phyloP scores from a whole-genome alignment of 2,113 vertebrate genomes.

The Embiotoca jacksoni region DNA sequence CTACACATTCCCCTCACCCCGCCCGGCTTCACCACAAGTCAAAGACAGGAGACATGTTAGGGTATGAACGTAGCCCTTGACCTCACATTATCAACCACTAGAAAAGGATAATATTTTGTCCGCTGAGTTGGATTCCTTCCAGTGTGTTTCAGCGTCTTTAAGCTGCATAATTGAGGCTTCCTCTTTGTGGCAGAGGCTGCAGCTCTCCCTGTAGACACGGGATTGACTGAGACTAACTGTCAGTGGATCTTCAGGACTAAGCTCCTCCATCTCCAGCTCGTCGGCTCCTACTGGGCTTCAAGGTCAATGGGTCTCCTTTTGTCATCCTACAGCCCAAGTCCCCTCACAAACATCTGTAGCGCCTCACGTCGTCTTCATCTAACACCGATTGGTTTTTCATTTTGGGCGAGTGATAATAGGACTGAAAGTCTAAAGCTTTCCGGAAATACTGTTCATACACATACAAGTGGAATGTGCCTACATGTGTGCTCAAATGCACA shows the following conservation, averaged over 20 bases:
- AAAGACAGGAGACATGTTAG: not conserved
- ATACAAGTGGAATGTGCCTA: constrained; percentile 30
- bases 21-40: not conserved
- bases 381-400: constrained; percentile 8
- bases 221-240: constrained; percentile 89
- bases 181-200: constrained; percentile 80
- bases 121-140: constrained; percentile 58
- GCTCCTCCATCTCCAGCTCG: constrained; percentile 80
- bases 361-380: not conserved
- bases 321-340: not conserved
- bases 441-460: constrained; percentile 34
- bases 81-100: constrained; percentile 42
- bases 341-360: not conserved
- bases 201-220: constrained; percentile 86
- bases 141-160: constrained; percentile 82
- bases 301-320: constrained; percentile 85
- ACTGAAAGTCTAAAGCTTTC: constrained; percentile 7
- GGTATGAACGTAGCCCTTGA: constrained; percentile 19
- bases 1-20: not conserved
- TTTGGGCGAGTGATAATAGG: constrained; percentile 1
- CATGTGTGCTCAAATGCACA: constrained; percentile 16
- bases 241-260: constrained; percentile 85
- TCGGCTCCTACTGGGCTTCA: constrained; percentile 83
- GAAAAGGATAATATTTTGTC: constrained; percentile 65
- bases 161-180: constrained; percentile 90